A percentile compares a stretch with the other conserved stretches of the same genome.
phyloP scores from a whole-genome alignment of 2,888 invertebrate genomes.

The Melanotus villosus region DNA sequence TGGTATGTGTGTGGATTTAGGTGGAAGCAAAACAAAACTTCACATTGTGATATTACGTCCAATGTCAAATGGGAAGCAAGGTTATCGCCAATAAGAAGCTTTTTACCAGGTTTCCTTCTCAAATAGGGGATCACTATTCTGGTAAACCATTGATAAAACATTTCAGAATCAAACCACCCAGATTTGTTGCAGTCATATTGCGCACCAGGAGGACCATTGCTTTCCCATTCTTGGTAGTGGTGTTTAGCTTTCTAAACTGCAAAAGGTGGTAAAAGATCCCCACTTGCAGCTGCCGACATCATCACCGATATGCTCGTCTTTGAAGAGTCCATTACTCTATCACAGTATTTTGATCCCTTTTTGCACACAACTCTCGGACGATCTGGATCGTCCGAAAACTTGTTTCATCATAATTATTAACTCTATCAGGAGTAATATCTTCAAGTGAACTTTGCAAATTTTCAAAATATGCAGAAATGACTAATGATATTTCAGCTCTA shows the following conservation, averaged over 20 bases:
- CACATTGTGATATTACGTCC: no score
- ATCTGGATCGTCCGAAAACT: no score
- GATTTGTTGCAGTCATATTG: background rate
- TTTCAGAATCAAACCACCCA: slow-evolving; percentile 8
- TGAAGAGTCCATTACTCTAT: slow-evolving; percentile 49
- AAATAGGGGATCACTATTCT: slow-evolving; percentile 14
- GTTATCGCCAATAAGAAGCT: slow-evolving; percentile 7
- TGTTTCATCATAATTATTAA: no score
- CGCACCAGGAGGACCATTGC: slow-evolving; percentile 49
- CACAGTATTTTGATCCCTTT: slow-evolving; percentile 32
- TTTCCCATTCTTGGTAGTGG: slow-evolving; percentile 55
- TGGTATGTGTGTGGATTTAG: no score
- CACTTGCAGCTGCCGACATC: slow-evolving; percentile 34
- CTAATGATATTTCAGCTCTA: no score
- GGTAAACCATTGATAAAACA: slow-evolving; percentile 5
- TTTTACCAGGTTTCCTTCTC: background rate
- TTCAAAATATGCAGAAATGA: no score
- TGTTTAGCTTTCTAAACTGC: slow-evolving; percentile 56
- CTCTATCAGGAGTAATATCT: no score
- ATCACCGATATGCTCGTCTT: slow-evolving; percentile 31
- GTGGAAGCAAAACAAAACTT: no score
- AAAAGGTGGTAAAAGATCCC: slow-evolving; percentile 50
- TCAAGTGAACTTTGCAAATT: no score
- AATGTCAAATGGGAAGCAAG: no score
- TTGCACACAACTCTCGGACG: slow-evolving; percentile 49